Evolutionary conservation across 2,888 invertebrate genomes (phyloP).

Genomic region (Beris morrisii): DNA sequence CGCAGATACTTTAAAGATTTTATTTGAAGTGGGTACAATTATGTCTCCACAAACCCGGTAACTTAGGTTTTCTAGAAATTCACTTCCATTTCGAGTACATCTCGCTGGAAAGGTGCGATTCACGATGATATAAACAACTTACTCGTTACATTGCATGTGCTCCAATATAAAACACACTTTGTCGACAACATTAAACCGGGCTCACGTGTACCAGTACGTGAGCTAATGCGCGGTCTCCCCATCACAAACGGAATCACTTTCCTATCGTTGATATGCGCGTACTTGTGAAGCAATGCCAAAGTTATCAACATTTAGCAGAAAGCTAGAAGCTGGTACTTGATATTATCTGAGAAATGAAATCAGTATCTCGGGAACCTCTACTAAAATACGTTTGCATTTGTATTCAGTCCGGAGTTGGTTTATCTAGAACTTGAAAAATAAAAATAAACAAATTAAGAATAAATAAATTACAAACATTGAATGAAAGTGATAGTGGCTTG

Average conservation of each 20-base stretch:
- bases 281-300: neutral
- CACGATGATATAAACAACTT: constrained; percentile 8
- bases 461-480: no score
- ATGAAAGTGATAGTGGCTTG: no score
- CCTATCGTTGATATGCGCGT: no score
- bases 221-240: constrained; percentile 8
- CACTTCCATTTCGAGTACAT: neutral
- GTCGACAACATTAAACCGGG: constrained; percentile 2
- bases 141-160: constrained; percentile 1
- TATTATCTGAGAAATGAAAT: constrained; percentile 12
- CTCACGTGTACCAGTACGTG: constrained; percentile 23
- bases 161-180: constrained; percentile 2
- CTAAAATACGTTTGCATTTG: constrained; percentile 17
- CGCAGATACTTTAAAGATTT: no score
- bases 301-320: neutral
- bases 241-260: neutral
- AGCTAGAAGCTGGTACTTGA: neutral
- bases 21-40: no score
- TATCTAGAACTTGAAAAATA: constrained; percentile 1
- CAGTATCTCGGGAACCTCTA: constrained; percentile 27
- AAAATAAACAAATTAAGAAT: neutral
- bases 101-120: neutral
- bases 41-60: no score
- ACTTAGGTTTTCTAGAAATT: no score
- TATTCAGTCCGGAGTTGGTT: constrained; percentile 10